Evolutionary conservation across 2,113 vertebrate species (phyloP).

Genomic region (Gymnobelideus leadbeateri): DNA sequence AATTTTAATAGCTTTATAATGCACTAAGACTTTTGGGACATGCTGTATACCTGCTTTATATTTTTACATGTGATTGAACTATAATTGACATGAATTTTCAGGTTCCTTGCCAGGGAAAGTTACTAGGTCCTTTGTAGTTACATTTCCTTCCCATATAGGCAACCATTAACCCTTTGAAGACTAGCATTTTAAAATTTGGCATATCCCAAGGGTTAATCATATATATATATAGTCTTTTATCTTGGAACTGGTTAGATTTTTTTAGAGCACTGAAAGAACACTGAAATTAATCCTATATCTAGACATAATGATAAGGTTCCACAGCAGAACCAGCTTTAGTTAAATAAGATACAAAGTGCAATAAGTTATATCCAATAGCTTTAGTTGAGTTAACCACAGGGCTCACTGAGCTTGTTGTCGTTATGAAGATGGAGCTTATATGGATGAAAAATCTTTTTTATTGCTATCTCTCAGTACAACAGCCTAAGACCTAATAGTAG

Average conservation of each 20-base stretch:
- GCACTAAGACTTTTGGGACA: background rate
- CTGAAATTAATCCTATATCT: conserved; percentile 59
- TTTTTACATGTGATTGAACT: conserved; percentile 8
- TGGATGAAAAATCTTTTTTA: background rate
- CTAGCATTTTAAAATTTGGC: background rate
- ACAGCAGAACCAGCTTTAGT: conserved; percentile 65
- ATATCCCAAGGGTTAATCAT: conserved; percentile 70
- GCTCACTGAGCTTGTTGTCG: conserved; percentile 49
- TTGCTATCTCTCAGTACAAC: conserved; percentile 28
- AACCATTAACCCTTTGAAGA: conserved; percentile 48
- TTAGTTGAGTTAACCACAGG: conserved; percentile 65
- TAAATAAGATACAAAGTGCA: conserved; percentile 71
- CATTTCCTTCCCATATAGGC: background rate
- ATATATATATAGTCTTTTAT: conserved; percentile 46
- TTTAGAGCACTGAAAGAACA: conserved; percentile 70
- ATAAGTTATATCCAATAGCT: conserved; percentile 52
- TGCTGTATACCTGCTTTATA: background rate
- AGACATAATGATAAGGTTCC: conserved; percentile 61
- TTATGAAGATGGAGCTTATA: conserved; percentile 48
- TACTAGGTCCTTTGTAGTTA: background rate
- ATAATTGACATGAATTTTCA: background rate
- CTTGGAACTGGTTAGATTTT: conserved; percentile 62
- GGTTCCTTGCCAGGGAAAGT: background rate
- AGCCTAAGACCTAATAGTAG: background rate
- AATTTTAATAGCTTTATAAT: background rate